phyloP scores from a whole-genome alignment of 2,797 vertebrate species.

The Melopsittacus undulatus region DNA sequence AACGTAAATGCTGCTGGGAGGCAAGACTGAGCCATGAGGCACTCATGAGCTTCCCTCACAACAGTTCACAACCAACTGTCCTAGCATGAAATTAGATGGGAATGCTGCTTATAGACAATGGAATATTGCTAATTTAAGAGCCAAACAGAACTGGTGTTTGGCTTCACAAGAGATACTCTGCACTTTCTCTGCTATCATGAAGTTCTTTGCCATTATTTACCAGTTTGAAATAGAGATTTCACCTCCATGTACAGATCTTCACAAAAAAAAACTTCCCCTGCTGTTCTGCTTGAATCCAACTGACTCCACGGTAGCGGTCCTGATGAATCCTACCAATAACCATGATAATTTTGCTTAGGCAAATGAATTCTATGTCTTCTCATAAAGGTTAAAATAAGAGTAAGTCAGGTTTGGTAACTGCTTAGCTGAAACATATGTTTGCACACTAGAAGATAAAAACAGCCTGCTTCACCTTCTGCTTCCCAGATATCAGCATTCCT shows the following conservation, averaged over 20 bases:
- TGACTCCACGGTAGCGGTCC: neutral
- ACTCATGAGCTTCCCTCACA: neutral
- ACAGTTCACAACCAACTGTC: neutral
- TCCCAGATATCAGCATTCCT: neutral
- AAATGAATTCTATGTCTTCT: neutral
- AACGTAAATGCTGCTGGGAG: fast-evolving
- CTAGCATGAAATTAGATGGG: neutral
- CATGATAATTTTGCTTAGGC: neutral
- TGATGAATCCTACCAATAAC: neutral
- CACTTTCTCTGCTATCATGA: neutral
- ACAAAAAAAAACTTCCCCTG: neutral
- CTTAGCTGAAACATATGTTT: neutral
- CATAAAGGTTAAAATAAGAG: neutral
- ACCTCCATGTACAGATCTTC: neutral
- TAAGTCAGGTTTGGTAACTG: neutral
- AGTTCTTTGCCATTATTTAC: neutral
- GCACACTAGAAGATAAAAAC: neutral
- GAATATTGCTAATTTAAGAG: neutral
- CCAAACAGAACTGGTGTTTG: neutral
- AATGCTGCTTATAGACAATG: neutral
- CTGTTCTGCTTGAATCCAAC: neutral
- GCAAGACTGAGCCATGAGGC: no score
- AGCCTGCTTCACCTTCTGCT: neutral
- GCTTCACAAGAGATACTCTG: neutral
- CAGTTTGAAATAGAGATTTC: neutral